Evolutionary conservation across 2,888 invertebrate genomes (phyloP).

Genomic region (Xestia ashworthii): DNA sequence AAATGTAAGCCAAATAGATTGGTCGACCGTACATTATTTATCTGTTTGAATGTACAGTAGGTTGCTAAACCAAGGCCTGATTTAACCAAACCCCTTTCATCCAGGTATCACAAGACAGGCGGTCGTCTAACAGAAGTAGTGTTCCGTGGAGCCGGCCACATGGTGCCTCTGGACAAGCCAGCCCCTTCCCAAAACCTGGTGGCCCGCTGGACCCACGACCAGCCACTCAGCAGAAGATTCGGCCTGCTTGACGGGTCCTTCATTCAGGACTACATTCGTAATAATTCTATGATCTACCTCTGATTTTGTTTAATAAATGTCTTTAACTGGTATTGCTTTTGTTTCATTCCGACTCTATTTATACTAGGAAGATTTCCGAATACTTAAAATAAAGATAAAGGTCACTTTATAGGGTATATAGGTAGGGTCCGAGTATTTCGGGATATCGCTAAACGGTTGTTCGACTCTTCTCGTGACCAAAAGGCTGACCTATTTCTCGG

Average conservation of each 20-base stretch:
- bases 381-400: no score
- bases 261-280: conserved; percentile 65
- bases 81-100: neutral
- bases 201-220: conserved; percentile 87
- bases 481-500: no score
- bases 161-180: conserved; percentile 91
- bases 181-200: conserved; percentile 89
- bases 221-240: conserved; percentile 64
- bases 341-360: neutral
- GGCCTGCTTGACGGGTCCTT: conserved; percentile 54
- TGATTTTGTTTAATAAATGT: conserved; percentile 35
- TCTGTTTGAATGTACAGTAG: neutral
- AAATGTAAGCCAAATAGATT: no score
- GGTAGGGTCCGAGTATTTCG: no score
- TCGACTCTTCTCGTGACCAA: no score
- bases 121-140: conserved; percentile 90
- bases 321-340: neutral
- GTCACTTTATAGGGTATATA: no score
- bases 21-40: no score
- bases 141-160: conserved; percentile 92
- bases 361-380: neutral
- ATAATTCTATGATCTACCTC: conserved; percentile 64
- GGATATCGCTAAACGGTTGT: no score
- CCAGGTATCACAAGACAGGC: conserved; percentile 89
- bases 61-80: neutral